These are phyloP conservation scores for Zapus hudsonius DNA, from an alignment of 2,113 vertebrate species.

Conservation along the genomic window DNA sequence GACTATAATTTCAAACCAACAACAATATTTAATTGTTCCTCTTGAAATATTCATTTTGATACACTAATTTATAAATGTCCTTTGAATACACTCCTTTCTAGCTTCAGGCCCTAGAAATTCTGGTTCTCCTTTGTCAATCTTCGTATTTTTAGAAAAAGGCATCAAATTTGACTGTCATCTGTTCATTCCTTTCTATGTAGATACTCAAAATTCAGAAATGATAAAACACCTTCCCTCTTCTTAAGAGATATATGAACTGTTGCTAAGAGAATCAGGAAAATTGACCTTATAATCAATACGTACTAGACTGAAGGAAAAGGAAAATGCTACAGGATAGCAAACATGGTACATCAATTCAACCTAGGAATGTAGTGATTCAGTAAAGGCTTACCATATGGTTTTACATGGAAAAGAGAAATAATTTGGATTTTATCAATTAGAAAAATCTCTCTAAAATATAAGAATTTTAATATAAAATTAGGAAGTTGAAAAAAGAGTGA, in stretches of 20 bases:
- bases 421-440: neutral
- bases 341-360: neutral
- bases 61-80: neutral
- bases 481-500: neutral
- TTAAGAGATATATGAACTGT: neutral
- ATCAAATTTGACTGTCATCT: neutral
- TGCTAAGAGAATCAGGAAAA: neutral
- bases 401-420: too few relatives aligned
- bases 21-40: neutral
- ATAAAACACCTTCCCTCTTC: neutral
- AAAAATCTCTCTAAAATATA: slow-evolving; percentile 28
- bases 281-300: neutral
- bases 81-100: slow-evolving; percentile 4
- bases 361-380: neutral
- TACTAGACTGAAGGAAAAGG: neutral
- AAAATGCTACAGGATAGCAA: neutral
- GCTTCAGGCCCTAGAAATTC: neutral
- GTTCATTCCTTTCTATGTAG: neutral
- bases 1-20: neutral
- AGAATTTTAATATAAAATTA: slow-evolving; percentile 1
- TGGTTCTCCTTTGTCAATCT: neutral
- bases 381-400: neutral
- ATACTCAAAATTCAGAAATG: neutral
- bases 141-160: neutral
- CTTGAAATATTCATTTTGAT: neutral